A percentile compares a stretch with the other conserved stretches of the same genome.
These are phyloP conservation scores for Ips typographus DNA, from an alignment of 1,140 invertebrate genomes.

Conservation along the genomic window DNA sequence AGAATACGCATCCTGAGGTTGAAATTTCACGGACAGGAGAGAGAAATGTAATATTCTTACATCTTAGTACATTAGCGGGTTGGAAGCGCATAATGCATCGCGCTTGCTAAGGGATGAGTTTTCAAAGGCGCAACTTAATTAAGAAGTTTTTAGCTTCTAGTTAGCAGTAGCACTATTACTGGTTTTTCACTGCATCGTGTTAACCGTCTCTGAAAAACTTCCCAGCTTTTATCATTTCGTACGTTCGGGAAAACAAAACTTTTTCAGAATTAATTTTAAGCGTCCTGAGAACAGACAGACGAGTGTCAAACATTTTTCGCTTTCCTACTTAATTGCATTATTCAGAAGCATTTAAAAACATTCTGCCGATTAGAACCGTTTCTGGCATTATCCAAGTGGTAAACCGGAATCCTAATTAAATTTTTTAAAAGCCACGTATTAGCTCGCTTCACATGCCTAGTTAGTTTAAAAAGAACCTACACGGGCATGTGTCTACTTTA, in stretches of 20 bases:
- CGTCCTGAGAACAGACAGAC: conserved; percentile 5
- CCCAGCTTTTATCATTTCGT: no score
- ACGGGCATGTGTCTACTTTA: conserved; percentile 6
- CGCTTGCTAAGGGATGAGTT: no score
- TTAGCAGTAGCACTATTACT: no score
- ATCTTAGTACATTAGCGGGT: no score
- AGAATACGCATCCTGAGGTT: no score
- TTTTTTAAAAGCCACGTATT: conserved; percentile 20
- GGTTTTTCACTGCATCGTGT: no score
- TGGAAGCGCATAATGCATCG: no score
- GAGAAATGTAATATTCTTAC: no score
- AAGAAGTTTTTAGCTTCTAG: no score
- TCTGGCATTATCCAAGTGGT: conserved; percentile 3
- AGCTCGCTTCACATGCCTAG: conserved; percentile 15
- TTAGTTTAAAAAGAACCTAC: conserved; percentile 15
- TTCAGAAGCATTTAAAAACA: conserved; percentile 13
- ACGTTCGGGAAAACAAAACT: neutral
- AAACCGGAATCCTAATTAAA: conserved; percentile 9
- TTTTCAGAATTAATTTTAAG: conserved; percentile 9
- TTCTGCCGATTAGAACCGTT: conserved; percentile 11
- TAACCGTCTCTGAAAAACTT: no score
- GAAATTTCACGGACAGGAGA: no score
- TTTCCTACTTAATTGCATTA: conserved; percentile 19
- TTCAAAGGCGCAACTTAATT: no score
- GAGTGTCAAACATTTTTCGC: conserved; percentile 10